Evolutionary conservation across 1,140 invertebrate genomes (phyloP), one percentile per base, ranked within the genome.

Genomic region (Uloborus diversus): DNA sequence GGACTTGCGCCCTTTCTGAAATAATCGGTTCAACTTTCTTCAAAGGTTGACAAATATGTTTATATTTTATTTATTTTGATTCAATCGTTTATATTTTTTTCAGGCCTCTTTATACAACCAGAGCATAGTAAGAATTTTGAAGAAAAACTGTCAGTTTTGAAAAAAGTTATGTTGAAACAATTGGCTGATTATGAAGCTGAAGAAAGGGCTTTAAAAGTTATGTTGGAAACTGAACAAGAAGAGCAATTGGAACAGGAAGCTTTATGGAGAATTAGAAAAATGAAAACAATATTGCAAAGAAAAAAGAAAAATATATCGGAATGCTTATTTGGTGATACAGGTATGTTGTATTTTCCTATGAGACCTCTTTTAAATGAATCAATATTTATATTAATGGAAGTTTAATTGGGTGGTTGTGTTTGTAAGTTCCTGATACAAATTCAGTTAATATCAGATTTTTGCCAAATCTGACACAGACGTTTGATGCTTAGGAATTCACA

Each of bases 141-240:
- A 30, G 37, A 47, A 32, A 69, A 56, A 66, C 68, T 82, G 9
- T 20, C 51, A 4, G 86, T 86, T 79, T 75, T 90, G 28, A 88
- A 86, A 81, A 81, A 84, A 3, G 81, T 88, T 23, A 89, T 89
- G 87, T 84, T 81, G 3, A 79, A 84, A 33, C 89, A 89, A 76
- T 82, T 89, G 11, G 79, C 86, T 0, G 82, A 84, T 4, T 90
- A 90, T 82, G 85, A 88, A 9, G 81, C 84, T 56, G 90, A 90
- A 84, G 89, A 90, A 84, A 84, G 82, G 30, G 86, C 87, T 13
- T 83, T 90, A 0, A 84, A 88, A 65, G 86, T 85, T 0, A 88
- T 89, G 85, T 80, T 91, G 17, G 84, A 87, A 33, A 83, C 86
- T 20, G 86, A 85, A 62, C 83, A 85, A 51, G 82, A 84, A 76